Evolutionary conservation across 2,888 invertebrate species (phyloP).

Genomic region (Drosophila flavopinicola): DNA sequence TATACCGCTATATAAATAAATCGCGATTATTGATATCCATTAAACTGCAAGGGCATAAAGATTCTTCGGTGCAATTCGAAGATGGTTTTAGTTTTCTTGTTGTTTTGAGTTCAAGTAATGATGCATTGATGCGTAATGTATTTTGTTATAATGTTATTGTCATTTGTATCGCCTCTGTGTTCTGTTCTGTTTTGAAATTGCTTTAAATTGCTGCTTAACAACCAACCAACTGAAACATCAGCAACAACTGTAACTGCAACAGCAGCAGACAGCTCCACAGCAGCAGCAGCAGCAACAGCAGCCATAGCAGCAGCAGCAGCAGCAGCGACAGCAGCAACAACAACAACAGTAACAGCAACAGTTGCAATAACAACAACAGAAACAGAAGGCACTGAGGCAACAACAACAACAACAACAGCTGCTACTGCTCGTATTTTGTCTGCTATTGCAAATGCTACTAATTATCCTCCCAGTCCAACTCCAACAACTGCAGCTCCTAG

Average conservation of each 20-base stretch:
- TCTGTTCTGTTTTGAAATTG: slow-evolving; percentile 70
- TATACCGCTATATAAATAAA: no score
- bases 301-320: slow-evolving; percentile 79
- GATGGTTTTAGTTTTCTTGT: slow-evolving; percentile 48
- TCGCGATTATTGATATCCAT: not conserved
- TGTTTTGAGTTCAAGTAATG: slow-evolving; percentile 38
- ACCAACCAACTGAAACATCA: slow-evolving; percentile 53
- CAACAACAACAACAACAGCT: slow-evolving; percentile 68
- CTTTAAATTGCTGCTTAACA: slow-evolving; percentile 68
- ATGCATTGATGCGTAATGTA: slow-evolving; percentile 19
- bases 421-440: slow-evolving; percentile 59
- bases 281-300: slow-evolving; percentile 69
- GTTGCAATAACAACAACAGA: slow-evolving; percentile 49
- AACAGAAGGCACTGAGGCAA: slow-evolving; percentile 65
- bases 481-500: slow-evolving; percentile 57
- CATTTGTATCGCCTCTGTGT: slow-evolving; percentile 79
- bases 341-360: slow-evolving; percentile 60
- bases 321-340: slow-evolving; percentile 72
- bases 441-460: slow-evolving; percentile 61
- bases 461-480: slow-evolving; percentile 65
- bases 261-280: slow-evolving; percentile 62
- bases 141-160: slow-evolving; percentile 68
- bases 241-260: slow-evolving; percentile 46
- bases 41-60: slow-evolving; percentile 28
- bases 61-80: slow-evolving; percentile 39